Conservation (phyloP, 2,888 invertebrate species). For the Leucoptera coffeella region DNA sequence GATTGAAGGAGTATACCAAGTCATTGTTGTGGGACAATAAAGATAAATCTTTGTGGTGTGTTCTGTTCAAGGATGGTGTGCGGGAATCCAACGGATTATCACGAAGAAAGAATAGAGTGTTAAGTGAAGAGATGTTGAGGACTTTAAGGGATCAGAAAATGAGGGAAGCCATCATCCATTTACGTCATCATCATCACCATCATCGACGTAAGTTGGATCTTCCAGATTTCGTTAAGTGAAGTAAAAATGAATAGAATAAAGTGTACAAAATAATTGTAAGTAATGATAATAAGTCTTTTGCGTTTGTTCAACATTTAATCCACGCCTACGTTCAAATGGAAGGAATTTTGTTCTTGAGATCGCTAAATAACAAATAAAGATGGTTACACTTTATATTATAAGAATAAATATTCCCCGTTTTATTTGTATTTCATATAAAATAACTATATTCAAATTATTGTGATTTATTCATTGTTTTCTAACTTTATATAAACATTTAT, state of each 20-base stretch:
- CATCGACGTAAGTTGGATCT: constrained; percentile 31
- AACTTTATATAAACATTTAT: too few species aligned
- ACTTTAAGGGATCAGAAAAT: constrained; percentile 34
- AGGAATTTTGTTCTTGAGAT: too few species aligned
- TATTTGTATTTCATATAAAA: too few species aligned
- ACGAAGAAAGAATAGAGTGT: constrained; percentile 16
- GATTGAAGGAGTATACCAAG: constrained; percentile 45
- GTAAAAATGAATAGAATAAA: constrained; percentile 10
- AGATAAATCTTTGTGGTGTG: constrained; percentile 47
- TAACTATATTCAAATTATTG: too few species aligned
- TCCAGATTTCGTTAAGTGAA: constrained; percentile 38
- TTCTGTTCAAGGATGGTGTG: constrained; percentile 43
- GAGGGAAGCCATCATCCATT: constrained; percentile 34
- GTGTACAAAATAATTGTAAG: not conserved
- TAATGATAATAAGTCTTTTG: not conserved
- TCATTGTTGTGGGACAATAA: constrained; percentile 46
- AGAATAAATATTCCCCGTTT: too few species aligned
- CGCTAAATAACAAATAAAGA: too few species aligned
- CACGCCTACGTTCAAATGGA: not conserved
- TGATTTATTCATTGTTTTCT: too few species aligned
- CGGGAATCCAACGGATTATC: constrained; percentile 16
- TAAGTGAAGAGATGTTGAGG: constrained; percentile 34
- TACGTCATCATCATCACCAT: constrained; percentile 37
- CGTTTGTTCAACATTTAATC: not conserved
- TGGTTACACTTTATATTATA: too few species aligned